Evolutionary conservation across 1,140 invertebrate genomes (phyloP).

Genomic region (Drosophila elegans): DNA sequence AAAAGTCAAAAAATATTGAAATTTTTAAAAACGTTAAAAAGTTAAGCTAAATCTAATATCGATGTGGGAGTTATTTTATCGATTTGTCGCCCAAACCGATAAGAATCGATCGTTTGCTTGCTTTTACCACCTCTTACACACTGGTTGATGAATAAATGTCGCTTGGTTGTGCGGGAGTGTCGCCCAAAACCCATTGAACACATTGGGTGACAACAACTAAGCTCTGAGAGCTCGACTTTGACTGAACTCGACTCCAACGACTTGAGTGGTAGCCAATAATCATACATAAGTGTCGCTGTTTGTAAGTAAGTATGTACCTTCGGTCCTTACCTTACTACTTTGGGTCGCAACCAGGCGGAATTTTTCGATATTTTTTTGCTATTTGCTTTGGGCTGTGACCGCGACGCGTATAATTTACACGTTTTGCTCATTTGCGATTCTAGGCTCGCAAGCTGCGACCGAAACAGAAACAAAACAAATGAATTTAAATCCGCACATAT

Average conservation of each 20-base stretch:
- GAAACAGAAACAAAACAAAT: conserved; percentile 66
- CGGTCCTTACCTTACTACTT: conserved; percentile 30
- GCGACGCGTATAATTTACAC: conserved; percentile 82
- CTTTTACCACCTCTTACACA: conserved; percentile 22
- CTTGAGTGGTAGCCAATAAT: conserved; percentile 56
- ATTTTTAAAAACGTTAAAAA: no score
- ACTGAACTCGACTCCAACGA: conserved; percentile 32
- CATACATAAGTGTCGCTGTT: conserved; percentile 15
- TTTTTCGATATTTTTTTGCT: conserved; percentile 42
- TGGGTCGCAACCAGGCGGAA: conserved; percentile 44
- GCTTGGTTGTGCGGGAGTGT: conserved; percentile 36
- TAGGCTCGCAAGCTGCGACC: conserved; percentile 70
- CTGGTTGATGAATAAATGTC: conserved; percentile 58
- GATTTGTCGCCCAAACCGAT: neutral
- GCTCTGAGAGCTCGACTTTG: conserved; percentile 50
- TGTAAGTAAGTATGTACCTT: conserved; percentile 17
- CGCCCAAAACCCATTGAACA: conserved; percentile 28
- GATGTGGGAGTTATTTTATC: conserved; percentile 19
- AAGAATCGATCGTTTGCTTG: neutral
- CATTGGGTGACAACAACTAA: conserved; percentile 41
- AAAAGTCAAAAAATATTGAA: no score
- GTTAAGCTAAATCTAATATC: conserved; percentile 28
- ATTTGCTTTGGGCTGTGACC: conserved; percentile 79
- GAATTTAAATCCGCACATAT: conserved; percentile 58
- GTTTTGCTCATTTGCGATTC: conserved; percentile 83